phyloP scores from a whole-genome alignment of 2,113 vertebrate species.

The Callochromis pleurospilus region DNA sequence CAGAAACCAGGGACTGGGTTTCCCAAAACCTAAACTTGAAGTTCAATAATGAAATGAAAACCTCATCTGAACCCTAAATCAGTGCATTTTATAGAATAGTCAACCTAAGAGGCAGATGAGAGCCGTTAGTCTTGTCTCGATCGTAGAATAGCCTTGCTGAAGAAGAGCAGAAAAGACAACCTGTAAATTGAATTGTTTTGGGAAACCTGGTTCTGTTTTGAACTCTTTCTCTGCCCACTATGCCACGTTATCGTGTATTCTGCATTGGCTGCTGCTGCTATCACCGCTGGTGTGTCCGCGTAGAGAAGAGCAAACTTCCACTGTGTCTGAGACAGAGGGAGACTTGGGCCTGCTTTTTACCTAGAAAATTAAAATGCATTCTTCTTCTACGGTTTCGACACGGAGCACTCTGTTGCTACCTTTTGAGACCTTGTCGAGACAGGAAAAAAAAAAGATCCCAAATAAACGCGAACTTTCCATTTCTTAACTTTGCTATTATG shows the following conservation, averaged over 20 bases:
- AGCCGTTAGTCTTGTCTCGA: not conserved
- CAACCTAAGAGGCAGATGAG: not conserved
- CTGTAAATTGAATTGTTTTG: slow-evolving; percentile 22
- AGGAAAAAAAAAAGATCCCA: not conserved
- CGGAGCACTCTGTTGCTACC: slow-evolving; percentile 30
- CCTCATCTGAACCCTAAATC: not conserved
- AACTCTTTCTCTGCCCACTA: slow-evolving; percentile 68
- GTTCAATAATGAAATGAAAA: not conserved
- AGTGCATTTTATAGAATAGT: slow-evolving; percentile 2
- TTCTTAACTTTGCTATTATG: slow-evolving; percentile 57
- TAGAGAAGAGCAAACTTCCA: slow-evolving; percentile 52
- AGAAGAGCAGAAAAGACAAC: not conserved
- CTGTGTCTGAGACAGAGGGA: slow-evolving; percentile 49
- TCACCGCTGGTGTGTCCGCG: slow-evolving; percentile 41
- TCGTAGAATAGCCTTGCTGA: not conserved
- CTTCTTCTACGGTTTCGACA: slow-evolving; percentile 30
- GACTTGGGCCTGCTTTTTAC: slow-evolving; percentile 34
- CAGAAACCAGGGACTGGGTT: slow-evolving; percentile 48
- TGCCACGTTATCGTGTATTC: slow-evolving; percentile 48
- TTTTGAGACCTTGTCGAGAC: slow-evolving; percentile 27
- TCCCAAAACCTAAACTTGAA: slow-evolving; percentile 45
- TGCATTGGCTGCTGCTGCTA: slow-evolving; percentile 58
- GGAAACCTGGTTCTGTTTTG: slow-evolving; percentile 46
- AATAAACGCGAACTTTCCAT: slow-evolving; percentile 27
- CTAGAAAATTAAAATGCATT: slow-evolving; percentile 17